Evolutionary conservation across 1,140 invertebrate species (phyloP).

Genomic region (Brachionus manjavacas): DNA sequence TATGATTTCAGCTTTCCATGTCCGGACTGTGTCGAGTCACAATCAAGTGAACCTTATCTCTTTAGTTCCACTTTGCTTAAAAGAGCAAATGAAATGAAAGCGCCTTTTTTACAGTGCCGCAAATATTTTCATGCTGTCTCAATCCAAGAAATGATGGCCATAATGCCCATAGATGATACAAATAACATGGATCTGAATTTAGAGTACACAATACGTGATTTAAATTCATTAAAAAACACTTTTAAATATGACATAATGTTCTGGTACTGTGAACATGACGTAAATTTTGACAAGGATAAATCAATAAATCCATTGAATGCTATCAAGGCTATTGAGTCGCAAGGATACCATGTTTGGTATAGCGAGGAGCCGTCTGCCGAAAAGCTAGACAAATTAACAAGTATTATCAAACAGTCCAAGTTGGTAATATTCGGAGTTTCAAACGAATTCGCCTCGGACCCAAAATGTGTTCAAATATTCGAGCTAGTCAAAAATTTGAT

Average conservation of each 20-base stretch:
- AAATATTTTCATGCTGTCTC: constrained; percentile 55
- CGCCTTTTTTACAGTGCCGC: constrained; percentile 54
- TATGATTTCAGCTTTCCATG: constrained; percentile 53
- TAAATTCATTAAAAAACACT: constrained; percentile 49
- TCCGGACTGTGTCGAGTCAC: constrained; percentile 50
- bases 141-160: constrained; percentile 50
- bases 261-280: constrained; percentile 46
- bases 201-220: constrained; percentile 48
- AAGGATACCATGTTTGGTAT: neutral
- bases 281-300: constrained; percentile 40
- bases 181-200: constrained; percentile 52
- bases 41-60: constrained; percentile 41
- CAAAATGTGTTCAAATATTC: constrained; percentile 18
- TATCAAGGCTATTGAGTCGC: constrained; percentile 45
- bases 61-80: constrained; percentile 51
- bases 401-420: neutral
- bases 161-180: constrained; percentile 50
- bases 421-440: constrained; percentile 32
- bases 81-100: constrained; percentile 49
- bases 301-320: constrained; percentile 46
- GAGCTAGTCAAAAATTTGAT: neutral
- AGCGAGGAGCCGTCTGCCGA: neutral
- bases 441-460: neutral
- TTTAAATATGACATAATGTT: constrained; percentile 49
- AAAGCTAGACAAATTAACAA: neutral